Evolutionary conservation across 1,140 invertebrate species (phyloP).

Genomic region (Bemisia tabaci): DNA sequence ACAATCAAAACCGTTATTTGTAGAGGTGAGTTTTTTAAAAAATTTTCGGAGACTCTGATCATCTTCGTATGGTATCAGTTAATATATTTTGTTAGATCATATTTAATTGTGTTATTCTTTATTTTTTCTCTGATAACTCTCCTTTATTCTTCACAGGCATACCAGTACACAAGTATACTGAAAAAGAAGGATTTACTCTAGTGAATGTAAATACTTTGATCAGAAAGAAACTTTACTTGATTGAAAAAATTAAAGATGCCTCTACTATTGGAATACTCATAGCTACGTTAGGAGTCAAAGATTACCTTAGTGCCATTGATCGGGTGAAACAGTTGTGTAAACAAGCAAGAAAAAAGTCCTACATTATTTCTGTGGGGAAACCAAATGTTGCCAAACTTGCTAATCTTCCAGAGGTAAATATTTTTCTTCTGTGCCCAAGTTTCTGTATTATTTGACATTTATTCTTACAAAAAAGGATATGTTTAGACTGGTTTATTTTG

Average conservation of each 20-base stretch:
- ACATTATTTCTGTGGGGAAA: constrained; percentile 84
- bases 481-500: too few species aligned
- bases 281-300: constrained; percentile 67
- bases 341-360: constrained; percentile 64
- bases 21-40: too few species aligned
- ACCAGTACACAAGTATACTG: neutral
- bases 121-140: too few species aligned
- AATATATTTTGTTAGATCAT: too few species aligned
- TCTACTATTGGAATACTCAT: constrained; percentile 73
- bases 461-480: too few species aligned
- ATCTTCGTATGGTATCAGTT: too few species aligned
- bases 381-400: constrained; percentile 84
- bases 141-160: neutral
- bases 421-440: too few species aligned
- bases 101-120: too few species aligned
- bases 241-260: constrained; percentile 82
- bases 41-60: too few species aligned
- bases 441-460: too few species aligned
- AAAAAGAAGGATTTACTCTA: neutral
- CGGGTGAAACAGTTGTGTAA: constrained; percentile 57
- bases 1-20: too few species aligned
- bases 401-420: constrained; percentile 71
- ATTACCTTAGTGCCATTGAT: constrained; percentile 64
- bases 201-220: constrained; percentile 30
- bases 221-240: constrained; percentile 62